Conservation (phyloP, 2,888 invertebrate genomes). For the Strigamia transsilvanica region DNA sequence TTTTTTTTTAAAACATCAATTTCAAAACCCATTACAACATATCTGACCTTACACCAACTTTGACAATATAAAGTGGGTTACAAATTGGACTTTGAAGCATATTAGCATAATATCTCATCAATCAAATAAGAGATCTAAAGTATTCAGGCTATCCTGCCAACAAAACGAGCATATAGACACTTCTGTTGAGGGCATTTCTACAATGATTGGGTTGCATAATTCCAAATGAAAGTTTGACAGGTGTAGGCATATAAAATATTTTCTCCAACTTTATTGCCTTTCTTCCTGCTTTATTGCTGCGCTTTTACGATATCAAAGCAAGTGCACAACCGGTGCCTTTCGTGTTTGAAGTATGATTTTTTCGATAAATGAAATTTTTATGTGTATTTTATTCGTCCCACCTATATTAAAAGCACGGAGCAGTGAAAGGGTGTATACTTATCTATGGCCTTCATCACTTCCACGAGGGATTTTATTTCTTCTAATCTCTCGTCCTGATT, state of each 20-base stretch:
- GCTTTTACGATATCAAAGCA: neutral
- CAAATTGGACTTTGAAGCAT: neutral
- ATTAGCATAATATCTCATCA: neutral
- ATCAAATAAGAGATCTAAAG: neutral
- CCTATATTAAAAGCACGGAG: neutral
- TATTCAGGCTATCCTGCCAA: neutral
- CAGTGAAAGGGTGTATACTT: slow-evolving; percentile 9
- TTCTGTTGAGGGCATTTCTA: neutral
- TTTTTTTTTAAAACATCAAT: too few species aligned
- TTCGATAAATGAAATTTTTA: neutral
- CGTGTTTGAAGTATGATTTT: neutral
- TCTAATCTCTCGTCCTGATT: slow-evolving; percentile 29
- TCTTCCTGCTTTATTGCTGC: neutral
- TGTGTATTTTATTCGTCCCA: neutral
- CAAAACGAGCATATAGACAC: neutral
- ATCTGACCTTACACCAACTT: too few species aligned
- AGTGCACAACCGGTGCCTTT: neutral
- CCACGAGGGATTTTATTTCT: slow-evolving; percentile 27
- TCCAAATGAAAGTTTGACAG: neutral
- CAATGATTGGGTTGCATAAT: neutral
- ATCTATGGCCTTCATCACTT: slow-evolving; percentile 15
- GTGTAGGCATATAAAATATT: neutral
- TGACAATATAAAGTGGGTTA: too few species aligned
- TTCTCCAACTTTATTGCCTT: neutral
- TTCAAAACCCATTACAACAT: too few species aligned